Percentiles rank a stretch among this genome's conserved stretches.
phyloP scores from a whole-genome alignment of 2,797 vertebrate genomes.

The Cheirogaleus major region DNA sequence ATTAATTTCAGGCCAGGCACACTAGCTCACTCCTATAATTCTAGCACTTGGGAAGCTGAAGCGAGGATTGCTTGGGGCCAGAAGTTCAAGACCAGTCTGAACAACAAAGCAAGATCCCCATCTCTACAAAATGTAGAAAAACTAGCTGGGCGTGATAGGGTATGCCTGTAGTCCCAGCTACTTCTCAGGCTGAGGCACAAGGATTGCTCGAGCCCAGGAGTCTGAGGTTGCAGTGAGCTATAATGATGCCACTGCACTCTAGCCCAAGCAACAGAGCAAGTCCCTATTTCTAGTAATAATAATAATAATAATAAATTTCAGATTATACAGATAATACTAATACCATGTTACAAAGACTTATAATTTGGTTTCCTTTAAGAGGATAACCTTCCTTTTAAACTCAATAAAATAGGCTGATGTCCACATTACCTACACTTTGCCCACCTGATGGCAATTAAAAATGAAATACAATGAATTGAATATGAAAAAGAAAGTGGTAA shows the following conservation, averaged over 20 bases:
- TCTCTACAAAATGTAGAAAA: neutral
- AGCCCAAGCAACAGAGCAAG: neutral
- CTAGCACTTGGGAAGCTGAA: neutral
- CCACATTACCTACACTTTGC: neutral
- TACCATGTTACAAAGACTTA: neutral
- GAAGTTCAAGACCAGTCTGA: neutral
- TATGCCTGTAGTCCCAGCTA: neutral
- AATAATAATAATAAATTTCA: neutral
- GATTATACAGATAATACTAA: neutral
- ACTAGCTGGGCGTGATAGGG: neutral
- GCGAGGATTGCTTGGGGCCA: neutral
- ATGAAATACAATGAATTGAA: neutral
- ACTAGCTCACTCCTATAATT: neutral
- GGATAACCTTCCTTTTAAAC: neutral
- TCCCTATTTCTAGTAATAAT: neutral
- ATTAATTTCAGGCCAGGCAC: neutral
- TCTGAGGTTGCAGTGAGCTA: too few relatives aligned
- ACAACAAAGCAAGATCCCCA: neutral
- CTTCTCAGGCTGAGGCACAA: too few relatives aligned
- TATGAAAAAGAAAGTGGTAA: neutral
- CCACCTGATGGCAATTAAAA: neutral
- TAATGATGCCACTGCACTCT: neutral
- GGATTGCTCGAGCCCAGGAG: too few relatives aligned
- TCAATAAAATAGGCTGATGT: neutral
- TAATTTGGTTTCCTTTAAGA: neutral